These are phyloP conservation scores for Bergia puertoricense DNA, from an alignment of 92 coral and sea anemone genomes.

Conservation along the genomic window DNA sequence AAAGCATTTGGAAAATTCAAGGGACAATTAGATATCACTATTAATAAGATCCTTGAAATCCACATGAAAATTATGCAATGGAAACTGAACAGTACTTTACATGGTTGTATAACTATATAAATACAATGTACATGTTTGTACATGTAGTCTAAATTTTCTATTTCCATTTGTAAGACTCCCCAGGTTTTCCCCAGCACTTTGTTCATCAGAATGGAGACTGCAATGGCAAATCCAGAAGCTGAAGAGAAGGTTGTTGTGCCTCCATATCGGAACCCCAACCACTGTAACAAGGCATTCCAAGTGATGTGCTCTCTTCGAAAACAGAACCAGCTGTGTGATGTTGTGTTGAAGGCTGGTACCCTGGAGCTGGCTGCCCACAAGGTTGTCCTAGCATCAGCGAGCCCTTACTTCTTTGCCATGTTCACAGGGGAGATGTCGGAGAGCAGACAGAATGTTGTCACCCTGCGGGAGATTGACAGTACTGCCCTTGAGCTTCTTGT, in stretches of 20 bases:
- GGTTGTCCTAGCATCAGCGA: conserved; percentile 94
- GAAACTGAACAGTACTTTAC: too few species aligned
- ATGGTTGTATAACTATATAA: too few species aligned
- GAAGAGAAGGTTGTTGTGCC: conserved; percentile 84
- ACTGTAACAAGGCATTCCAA: conserved; percentile 87
- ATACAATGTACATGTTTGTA: too few species aligned
- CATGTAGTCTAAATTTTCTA: too few species aligned
- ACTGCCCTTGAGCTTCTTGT: conserved; percentile 85
- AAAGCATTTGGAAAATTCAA: too few species aligned
- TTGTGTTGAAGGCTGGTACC: conserved; percentile 78
- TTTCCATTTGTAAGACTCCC: too few species aligned
- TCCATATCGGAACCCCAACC: conserved; percentile 83
- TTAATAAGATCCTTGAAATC: too few species aligned
- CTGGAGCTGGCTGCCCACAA: conserved; percentile 88
- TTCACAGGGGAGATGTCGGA: conserved; percentile 97
- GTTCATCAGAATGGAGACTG: conserved; percentile 18
- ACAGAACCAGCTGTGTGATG: conserved; percentile 94
- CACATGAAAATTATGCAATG: too few species aligned
- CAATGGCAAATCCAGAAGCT: conserved; percentile 44
- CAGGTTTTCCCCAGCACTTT: not conserved
- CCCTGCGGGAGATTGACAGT: conserved; percentile 93
- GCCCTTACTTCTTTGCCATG: conserved; percentile 96
- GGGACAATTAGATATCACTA: too few species aligned
- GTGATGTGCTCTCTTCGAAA: conserved; percentile 88
- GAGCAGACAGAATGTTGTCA: conserved; percentile 85